Base-by-base conservation (phyloP, 1,140 invertebrate species). In the Littorina saxatilis region DNA sequence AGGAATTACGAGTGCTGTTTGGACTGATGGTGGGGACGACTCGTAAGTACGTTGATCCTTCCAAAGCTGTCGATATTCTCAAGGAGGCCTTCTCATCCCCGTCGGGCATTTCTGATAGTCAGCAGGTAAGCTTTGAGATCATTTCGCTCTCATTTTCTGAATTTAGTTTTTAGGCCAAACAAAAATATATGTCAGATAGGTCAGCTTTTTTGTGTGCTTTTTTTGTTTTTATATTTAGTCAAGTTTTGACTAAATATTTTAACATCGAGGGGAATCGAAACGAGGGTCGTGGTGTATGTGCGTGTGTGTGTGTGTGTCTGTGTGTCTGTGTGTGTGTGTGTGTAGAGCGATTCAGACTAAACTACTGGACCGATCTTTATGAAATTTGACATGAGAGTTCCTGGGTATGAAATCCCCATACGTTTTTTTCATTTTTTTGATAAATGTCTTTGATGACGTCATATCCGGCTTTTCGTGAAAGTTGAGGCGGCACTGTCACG, bases 41-140 rank as follows among this genome's bases (percentile, higher is more conserved):
- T 37, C 89, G 92, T 72, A 93, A 93, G 81, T 93, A 94, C 88
- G 92, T 94, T n/a, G 93, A 93, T 87, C 93, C 93, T 7, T 92
- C 91, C 40, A 90, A 91, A 80, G 91, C 92, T 78, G 91, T 94
- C 27, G 91, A 93, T 77, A 92, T 93, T 63, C 87, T 94, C 55
- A 92, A 92, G 79, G 92, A 92, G 84, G 91, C 92, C 13, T 93
- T 92, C 80, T 87, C 90, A n/a, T 84, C 86, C 7, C 79, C 86
- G 32, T 77, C 87, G 20, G 90, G 88, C 75, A 85, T 88, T 23
- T 85, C 84, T 39, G 91, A 93, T 82, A 91, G 88, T 63, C 92
- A 93, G 83, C 92, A 93, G 88, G 92, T 92, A 81, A 75, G 72
- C 78, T 17, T 50, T n/a, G n/a, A n/a, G n/a, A 11, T n/a, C 40